Base-by-base conservation (phyloP, 2,888 invertebrate species). In the Agrochola lota region DNA sequence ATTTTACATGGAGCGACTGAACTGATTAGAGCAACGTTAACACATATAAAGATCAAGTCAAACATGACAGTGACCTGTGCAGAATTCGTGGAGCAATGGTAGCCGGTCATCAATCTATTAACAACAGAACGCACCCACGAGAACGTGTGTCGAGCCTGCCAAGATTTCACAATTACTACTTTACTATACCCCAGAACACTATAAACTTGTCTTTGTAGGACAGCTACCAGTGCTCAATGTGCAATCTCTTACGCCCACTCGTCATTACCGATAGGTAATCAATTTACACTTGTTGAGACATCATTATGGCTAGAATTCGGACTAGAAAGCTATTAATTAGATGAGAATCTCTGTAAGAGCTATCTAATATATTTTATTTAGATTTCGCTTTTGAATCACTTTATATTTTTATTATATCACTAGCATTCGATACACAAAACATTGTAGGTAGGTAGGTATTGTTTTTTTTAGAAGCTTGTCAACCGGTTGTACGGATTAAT, bases 141-240 rank as follows among this genome's bases (percentile, higher is more conserved):
- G 40, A 40, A 75, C 66, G 63, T 20, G 55, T 74, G 63, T 46
- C 46, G 62, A n/a, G 69, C 64, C 86, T 91, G 91, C 92, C 92
- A 91, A 91, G 87, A 90, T 91, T 91, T 87, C 89, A 89, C 90
- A 89, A 92, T 85, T 85, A 89, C 83, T 64, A 83, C 70, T 73
- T 81, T 78, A 85, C 81, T 80, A 79, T 71, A 78, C 63, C 80
- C 78, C 78, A 76, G 71, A 73, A 78, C 71, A 75, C 72, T 63
- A 80, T 82, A 75, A 80, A 83, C 74, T 78, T 68, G 70, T 74
- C 35, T 73, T 75, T 73, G 55, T 74, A 75, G 71, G 70, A 78
- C 77, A 83, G 74, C 71, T 83, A 82, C 2, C 68, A 74, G 79
- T 78, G 35, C 74, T 87, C 86, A 87, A 87, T 86, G 81, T 82